Conservation (phyloP, 1,140 invertebrate species). For the Trachymyrmex septentrionalis region DNA sequence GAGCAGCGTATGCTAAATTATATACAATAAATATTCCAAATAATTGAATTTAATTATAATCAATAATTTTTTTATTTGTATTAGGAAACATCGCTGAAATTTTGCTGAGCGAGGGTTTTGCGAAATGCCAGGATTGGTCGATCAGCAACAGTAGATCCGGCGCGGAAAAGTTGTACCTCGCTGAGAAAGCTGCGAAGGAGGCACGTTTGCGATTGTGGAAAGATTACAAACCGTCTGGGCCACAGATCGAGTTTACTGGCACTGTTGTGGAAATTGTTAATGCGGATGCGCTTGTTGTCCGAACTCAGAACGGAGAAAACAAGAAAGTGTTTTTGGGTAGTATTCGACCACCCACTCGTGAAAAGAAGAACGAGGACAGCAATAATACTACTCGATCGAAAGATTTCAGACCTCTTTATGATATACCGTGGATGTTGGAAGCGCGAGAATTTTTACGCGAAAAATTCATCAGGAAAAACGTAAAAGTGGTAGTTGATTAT, state of each 20-base stretch:
- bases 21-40: neutral
- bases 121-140: slow-evolving; percentile 99
- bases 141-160: slow-evolving; percentile 95
- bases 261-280: slow-evolving; percentile 96
- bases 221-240: slow-evolving; percentile 91
- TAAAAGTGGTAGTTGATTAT: slow-evolving; percentile 97
- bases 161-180: slow-evolving; percentile 93
- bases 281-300: slow-evolving; percentile 96
- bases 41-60: neutral
- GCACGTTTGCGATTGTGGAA: slow-evolving; percentile 95
- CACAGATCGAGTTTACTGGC: slow-evolving; percentile 92
- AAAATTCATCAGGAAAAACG: slow-evolving; percentile 98
- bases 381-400: slow-evolving; percentile 88
- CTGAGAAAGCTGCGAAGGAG: slow-evolving; percentile 96
- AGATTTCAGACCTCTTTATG: slow-evolving; percentile 95
- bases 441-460: slow-evolving; percentile 98
- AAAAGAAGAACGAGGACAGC: slow-evolving; percentile 88
- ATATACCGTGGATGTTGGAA: slow-evolving; percentile 99
- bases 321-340: slow-evolving; percentile 99
- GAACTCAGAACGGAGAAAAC: slow-evolving; percentile 91
- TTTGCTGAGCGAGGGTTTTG: slow-evolving; percentile 96
- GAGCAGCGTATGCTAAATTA: neutral
- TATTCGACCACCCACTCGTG: slow-evolving; percentile 94
- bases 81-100: slow-evolving; percentile 97
- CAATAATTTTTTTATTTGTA: neutral